Conservation (phyloP, 1,140 invertebrate species). For the Amphibalanus amphitrite region DNA sequence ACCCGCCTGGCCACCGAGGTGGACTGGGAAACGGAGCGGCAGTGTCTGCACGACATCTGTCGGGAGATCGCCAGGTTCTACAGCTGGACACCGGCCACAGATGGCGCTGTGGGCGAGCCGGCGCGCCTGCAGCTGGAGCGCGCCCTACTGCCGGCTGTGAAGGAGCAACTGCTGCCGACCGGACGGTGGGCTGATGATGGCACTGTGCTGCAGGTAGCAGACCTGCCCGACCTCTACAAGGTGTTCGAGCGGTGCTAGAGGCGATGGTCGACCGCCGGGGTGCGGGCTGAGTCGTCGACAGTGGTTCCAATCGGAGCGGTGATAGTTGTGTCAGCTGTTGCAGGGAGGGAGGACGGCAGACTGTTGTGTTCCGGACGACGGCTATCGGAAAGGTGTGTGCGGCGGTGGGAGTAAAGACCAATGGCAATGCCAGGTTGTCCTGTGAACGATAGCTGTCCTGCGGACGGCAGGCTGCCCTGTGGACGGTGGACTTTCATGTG, state of each 20-base stretch:
- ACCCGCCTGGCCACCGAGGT: constrained; percentile 72
- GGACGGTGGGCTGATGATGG: constrained; percentile 50
- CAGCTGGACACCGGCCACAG: constrained; percentile 24
- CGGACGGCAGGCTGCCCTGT: no score
- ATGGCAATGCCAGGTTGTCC: no score
- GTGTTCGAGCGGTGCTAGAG: constrained; percentile 81
- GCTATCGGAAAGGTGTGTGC: no score
- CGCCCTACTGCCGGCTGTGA: constrained; percentile 61
- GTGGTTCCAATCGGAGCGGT: no score
- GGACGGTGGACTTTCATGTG: no score
- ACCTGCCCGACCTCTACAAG: constrained; percentile 75
- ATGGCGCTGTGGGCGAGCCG: constrained; percentile 11
- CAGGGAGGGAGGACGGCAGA: no score
- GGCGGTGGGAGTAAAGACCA: no score
- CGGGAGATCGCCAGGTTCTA: constrained; percentile 72
- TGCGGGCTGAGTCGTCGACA: no score
- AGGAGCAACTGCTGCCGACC: constrained; percentile 59
- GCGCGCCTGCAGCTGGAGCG: constrained; percentile 66
- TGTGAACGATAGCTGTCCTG: no score
- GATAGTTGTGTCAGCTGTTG: no score
- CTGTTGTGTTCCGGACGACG: no score
- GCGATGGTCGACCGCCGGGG: no score
- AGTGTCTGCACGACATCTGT: constrained; percentile 69
- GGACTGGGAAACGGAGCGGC: constrained; percentile 65
- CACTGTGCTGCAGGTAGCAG: constrained; percentile 59